Conservation (phyloP, 2,113 vertebrate genomes). For the Tetrax tetrax region DNA sequence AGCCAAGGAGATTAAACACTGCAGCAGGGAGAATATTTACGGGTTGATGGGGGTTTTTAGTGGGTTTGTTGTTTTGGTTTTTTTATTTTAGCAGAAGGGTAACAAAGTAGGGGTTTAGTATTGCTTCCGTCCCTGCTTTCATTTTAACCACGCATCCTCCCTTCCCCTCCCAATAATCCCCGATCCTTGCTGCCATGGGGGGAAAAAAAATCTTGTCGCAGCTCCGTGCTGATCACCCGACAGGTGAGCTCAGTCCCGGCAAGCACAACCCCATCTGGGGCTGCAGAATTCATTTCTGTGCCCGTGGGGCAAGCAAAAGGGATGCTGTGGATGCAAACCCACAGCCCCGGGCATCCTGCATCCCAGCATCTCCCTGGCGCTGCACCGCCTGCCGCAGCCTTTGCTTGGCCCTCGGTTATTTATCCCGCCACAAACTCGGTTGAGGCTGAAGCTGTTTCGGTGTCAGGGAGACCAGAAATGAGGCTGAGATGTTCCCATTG, state of each 20-base stretch:
- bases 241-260: neutral
- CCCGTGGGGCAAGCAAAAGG: neutral
- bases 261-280: fast-evolving
- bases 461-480: neutral
- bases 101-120: neutral
- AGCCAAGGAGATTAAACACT: constrained; percentile 52
- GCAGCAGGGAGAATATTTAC: neutral
- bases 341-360: neutral
- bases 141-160: neutral
- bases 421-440: fast-evolving
- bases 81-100: neutral
- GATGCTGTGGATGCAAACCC: neutral
- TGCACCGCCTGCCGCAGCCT: neutral
- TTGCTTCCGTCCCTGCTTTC: neutral
- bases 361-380: neutral
- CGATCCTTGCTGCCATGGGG: fast-evolving
- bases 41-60: neutral
- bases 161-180: neutral
- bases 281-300: neutral
- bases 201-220: neutral
- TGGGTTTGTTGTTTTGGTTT: neutral
- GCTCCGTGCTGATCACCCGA: neutral
- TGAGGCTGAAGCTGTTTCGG: fast-evolving
- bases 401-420: neutral
- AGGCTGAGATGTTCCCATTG: neutral